A percentile compares a stretch with the other conserved stretches of the same genome.
Evolutionary conservation across 2,888 invertebrate species (phyloP).

Genomic region (Leptinotarsa haldemani): DNA sequence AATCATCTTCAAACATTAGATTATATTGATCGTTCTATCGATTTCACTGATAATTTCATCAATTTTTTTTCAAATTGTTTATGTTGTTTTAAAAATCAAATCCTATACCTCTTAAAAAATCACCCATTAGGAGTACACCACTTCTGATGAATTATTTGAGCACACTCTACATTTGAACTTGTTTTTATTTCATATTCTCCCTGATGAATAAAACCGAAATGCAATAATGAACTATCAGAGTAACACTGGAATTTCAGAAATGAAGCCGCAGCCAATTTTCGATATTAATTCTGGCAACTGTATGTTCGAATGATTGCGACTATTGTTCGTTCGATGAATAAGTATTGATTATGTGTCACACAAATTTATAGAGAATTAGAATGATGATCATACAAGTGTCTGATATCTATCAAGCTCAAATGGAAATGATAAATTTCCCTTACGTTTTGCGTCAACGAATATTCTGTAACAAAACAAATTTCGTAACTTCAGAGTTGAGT

Average conservation of each 20-base stretch:
- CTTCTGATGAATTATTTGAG: too few relatives aligned
- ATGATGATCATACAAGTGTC: neutral
- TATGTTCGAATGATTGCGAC: slow-evolving; percentile 9
- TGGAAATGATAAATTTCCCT: neutral
- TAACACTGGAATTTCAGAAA: neutral
- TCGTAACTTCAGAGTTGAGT: neutral
- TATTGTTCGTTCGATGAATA: neutral
- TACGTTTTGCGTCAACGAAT: too few relatives aligned
- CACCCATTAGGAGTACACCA: too few relatives aligned
- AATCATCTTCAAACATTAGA: too few relatives aligned
- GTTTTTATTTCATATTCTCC: slow-evolving; percentile 34
- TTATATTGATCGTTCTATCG: too few relatives aligned
- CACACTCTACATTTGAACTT: neutral
- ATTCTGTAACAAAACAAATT: neutral
- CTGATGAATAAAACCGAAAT: neutral
- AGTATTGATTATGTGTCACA: neutral
- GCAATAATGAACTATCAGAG: neutral
- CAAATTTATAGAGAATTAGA: neutral
- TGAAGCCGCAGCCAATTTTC: slow-evolving; percentile 2
- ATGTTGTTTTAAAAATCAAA: too few relatives aligned
- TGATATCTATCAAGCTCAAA: neutral
- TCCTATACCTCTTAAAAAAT: too few relatives aligned
- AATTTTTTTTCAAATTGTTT: too few relatives aligned
- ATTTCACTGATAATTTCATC: too few relatives aligned
- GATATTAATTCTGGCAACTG: slow-evolving; percentile 1